Evolutionary conservation across 2,113 vertebrate species (phyloP), one percentile per base, ranked within the genome.

Genomic region (Progne subis): DNA sequence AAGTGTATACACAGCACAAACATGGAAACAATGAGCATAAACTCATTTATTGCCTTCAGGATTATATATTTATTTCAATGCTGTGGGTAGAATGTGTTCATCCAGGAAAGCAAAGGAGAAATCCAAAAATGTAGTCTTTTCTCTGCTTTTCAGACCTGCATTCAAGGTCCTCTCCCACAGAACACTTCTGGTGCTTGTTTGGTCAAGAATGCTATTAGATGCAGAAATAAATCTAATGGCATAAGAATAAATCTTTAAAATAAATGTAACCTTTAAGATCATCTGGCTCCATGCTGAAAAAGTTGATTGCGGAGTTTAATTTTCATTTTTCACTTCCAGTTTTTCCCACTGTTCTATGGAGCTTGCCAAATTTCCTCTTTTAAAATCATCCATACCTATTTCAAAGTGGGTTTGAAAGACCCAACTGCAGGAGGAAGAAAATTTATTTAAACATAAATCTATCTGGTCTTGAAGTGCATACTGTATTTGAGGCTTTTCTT

Each of bases 181-280:
- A 88, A 16, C 9, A 72, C 11, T 85, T 76, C 56, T 44, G 37
- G 26, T 60, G 21, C 3, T 68, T 0, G 0, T 91, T 94, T 72
- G 26, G 61, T 92, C 50, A 91, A 53, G 28, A 87, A 43, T 34
- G 16, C 2, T 82, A 37, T 44, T 76, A 79, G 50, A 77, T 60
- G 5, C 13, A 83, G 26, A 13, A 65, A 65, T 34, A 65, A 53
- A 65, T 29, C 31, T 55, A 53, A 53, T n/a, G 41, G 25, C 9
- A n/a, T 28, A 52, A 70, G 24, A 92, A 94, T 78, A 85, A 86
- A 88, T 88, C 52, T 81, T 90, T 64, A 50, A 83, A 86, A 86
- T 31, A 90, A 52, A 82, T 31, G 17, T 16, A 76, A 55, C 12
- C 14, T 76, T 82, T 76, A 78, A 46, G 37, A 89, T 53, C 37